Base-by-base conservation (phyloP, 2,797 vertebrate genomes). In the Carapus acus region DNA sequence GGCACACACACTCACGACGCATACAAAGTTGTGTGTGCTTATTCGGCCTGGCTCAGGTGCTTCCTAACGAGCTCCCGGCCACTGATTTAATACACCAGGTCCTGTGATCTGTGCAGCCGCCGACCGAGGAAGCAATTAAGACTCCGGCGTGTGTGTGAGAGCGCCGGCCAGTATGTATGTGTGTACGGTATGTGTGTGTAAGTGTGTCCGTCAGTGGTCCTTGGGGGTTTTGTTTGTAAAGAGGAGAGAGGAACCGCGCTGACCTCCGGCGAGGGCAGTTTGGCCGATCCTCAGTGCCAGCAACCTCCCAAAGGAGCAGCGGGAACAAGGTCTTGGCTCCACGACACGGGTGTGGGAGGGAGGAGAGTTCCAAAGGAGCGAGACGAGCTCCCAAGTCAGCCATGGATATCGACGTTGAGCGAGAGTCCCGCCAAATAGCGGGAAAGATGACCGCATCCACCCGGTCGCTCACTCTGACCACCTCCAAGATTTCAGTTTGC, bases 231-330 rank as follows among this genome's bases (percentile, higher is more conserved):
- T 22, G 38, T 7, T 36, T 24, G 54, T 33, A 40, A 16, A 23
- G 48, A 34, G 31, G 58, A 50, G 36, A 33, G 34, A 33, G 21
- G 22, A 68, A 65, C 69, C 43, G 42, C 65, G 23, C 48, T 63
- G 72, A 74, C 65, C 65, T 77, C 60, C 51, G 48, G 58, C 58
- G 49, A 61, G 38, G 54, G 57, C 29, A 23, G 24, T 63, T 67
- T 54, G 24, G 47, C 29, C 55, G 21, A 62, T 62, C 58, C 69
- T 73, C 67, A 76, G 76, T 67, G 71, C 53, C 40, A 54, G 52
- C 47, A 49, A 51, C 43, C 29, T 56, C 65, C 24, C 4, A 33
- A 55, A 64, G 39, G 60, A 56, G 45, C 29, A 21, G 36, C 21
- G 24, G 9, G 4, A 27, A n/a, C n/a, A n/a, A n/a, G n/a, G n/a